Evolutionary conservation across 2,113 vertebrate species (phyloP), one percentile per base, ranked within the genome.

Genomic region (Strix uralensis): DNA sequence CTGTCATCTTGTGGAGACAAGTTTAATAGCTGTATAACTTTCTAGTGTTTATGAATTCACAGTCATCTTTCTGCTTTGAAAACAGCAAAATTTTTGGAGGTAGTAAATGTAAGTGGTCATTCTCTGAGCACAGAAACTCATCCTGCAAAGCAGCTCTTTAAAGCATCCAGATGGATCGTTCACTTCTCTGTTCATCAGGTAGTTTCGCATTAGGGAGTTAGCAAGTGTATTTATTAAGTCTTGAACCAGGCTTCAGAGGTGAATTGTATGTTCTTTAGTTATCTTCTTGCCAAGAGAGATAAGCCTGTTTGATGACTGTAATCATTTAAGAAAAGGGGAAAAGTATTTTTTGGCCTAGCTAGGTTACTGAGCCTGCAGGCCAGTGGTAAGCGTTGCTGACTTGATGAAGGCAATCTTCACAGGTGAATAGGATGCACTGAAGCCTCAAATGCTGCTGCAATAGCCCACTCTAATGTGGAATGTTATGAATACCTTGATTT

Each of bases 81-180:
- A 72, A 81, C 26, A 34, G 20, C 30, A 72, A 61, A 10, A 8
- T 10, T 72, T 80, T 34, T 61, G 3, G 23, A 57, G 44, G 23
- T 75, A 67, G 8, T 75, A 77, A 73, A 23, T 47, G 1, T 52
- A 52, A 38, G 11, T 49, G 23, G 32, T 72, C 32, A 2, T 74
- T 74, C 19, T 70, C 22, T 88, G 65, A 71, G 57, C 32, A 46
- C 81, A 85, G 47, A 83, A 87, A 47, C 23, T 34, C 17, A 16
- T 78, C 93, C 51, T 90, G 47, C 42, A 79, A n/a, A 80, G 30
- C 20, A 29, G 1, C 6, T 57, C 36, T 61, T 72, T 7, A 47
- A 13, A 40, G 25, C 0, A 0, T 88, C 20, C 38, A 62, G 21
- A 26, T 42, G 57, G 22, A 65, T 69, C 3, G 0, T 69, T 83